Base-by-base conservation (phyloP, 2,888 invertebrate species). In the Drosophila helvetica region DNA sequence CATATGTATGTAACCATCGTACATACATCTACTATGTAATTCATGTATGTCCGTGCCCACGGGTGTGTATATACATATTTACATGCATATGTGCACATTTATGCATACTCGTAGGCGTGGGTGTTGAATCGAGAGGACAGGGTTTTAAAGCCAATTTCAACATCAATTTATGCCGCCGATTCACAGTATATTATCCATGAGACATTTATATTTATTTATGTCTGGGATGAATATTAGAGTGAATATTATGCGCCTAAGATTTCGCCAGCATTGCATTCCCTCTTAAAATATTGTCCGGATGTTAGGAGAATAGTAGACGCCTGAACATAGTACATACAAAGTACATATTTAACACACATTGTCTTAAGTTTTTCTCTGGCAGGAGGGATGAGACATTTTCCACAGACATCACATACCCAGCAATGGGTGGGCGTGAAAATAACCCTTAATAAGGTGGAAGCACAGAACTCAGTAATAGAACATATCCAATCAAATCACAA, bases 81-180 rank as follows among this genome's bases (percentile, higher is more conserved):
- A 68, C 52, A 33, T 45, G 47, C 22, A 50, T 66, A 64, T 65
- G 30, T 47, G 53, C 65, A 65, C 50, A 65, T 25, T 47, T 64
- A 25, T 43, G 48, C 33, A 48, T 55, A 50, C 48, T 43, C 48
- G 62, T 45, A 18, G 18, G 47, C 47, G 66, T 61, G 57, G 57
- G 66, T 66, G 66, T 66, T 66, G 55, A 38, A 38, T 15, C 38
- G 38, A 38, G 38, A n/a, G 43, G 48, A 55, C 25, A 55, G 66
- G 66, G 66, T 56, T 66, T 66, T 55, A 53, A 66, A 66, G 66
- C 66, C 48, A 50, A 56, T 66, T 66, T 66, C 48, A 22, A 50
- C 48, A 66, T 66, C 55, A 66, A 33, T 65, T 54, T 22, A 45
- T 46, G 53, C 53, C 38, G 15, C 1, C 38, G 38, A 38, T 7